Evolutionary conservation across 2,888 invertebrate genomes (phyloP), one percentile per base, ranked within the genome.

Genomic region (Tholera decimalis): DNA sequence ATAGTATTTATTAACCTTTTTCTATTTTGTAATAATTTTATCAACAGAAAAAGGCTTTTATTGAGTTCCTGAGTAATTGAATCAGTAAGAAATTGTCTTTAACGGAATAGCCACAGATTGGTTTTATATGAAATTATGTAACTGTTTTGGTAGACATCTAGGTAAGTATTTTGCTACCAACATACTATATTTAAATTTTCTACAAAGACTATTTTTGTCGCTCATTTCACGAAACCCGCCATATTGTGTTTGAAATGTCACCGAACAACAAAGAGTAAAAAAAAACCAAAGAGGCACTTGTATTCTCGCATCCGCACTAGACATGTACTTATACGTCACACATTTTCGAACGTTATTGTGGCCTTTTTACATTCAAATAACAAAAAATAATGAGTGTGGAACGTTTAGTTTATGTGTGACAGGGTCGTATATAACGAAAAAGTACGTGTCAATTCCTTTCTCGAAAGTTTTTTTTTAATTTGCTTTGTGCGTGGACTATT

Each of bases 291-390:
- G 59, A 35, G 46, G 33, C 44, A 56, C 67, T 66, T 13, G 3
- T 39, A 22, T 11, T 15, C 59, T 49, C 56, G 56, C 56, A 73
- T 73, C 73, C 79, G 73, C 79, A 60, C 55, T 47, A 49, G 67
- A 78, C 39, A 22, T 43, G 20, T 50, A 39, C 55, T 77, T 35
- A 49, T 24, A 26, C 50, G 4, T 49, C n/a, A 24, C 13, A n/a
- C 20, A 50, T 44, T 69, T 8, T 33, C 13, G 33, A 53, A 56
- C 49, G 28, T 1, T 24, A 35, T 15, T 15, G 18, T 8, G 11
- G 1, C 20, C 35, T 20, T 35, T 30, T 20, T 39, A 43, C 24
- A 33, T 20, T 72, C 1, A 30, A 43, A 44, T 44, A 7, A 8
- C 11, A 33, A 35, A 53, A 18, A 37, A 33, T 13, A 35, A 28